Percentiles rank a stretch among this genome's conserved stretches.
phyloP scores from a whole-genome alignment of 2,113 vertebrate genomes.

The Tor tambroides region DNA sequence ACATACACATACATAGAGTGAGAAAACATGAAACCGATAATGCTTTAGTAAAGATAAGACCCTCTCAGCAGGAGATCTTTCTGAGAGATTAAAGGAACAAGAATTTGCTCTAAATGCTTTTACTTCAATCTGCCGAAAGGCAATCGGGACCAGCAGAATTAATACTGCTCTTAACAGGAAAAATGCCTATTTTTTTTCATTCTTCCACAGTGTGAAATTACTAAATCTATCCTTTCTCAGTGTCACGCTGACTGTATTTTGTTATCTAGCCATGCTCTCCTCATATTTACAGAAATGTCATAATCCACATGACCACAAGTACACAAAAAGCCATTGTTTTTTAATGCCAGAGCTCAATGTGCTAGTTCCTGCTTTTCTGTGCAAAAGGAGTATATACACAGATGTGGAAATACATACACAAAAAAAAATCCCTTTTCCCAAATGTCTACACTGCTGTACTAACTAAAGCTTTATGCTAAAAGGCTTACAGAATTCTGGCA shows the following conservation, averaged over 20 bases:
- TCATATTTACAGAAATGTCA: slow-evolving; percentile 16
- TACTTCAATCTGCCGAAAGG: neutral
- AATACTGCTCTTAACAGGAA: slow-evolving; percentile 9
- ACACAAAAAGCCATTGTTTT: slow-evolving; percentile 1
- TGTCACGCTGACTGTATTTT: slow-evolving; percentile 13
- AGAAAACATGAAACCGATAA: slow-evolving; percentile 1
- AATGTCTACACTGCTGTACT: neutral
- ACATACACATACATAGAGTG: neutral
- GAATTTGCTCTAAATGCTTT: slow-evolving; percentile 31
- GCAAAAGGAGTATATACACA: neutral
- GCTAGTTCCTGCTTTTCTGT: neutral
- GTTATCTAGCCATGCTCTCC: neutral
- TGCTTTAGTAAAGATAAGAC: neutral
- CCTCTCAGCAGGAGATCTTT: neutral
- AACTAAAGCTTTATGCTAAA: slow-evolving; percentile 30
- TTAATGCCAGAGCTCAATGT: neutral
- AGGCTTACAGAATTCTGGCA: slow-evolving; percentile 33
- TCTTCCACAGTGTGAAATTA: slow-evolving; percentile 35
- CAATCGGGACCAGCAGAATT: slow-evolving; percentile 23
- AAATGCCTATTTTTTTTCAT: neutral
- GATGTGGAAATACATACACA: slow-evolving; percentile 6
- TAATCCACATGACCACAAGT: slow-evolving; percentile 11
- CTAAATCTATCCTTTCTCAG: slow-evolving; percentile 17
- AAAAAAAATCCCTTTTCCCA: neutral
- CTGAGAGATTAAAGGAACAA: slow-evolving; percentile 30